These are phyloP conservation scores for Semicossyphus pulcher DNA, from an alignment of 2,113 vertebrate species.

Conservation along the genomic window DNA sequence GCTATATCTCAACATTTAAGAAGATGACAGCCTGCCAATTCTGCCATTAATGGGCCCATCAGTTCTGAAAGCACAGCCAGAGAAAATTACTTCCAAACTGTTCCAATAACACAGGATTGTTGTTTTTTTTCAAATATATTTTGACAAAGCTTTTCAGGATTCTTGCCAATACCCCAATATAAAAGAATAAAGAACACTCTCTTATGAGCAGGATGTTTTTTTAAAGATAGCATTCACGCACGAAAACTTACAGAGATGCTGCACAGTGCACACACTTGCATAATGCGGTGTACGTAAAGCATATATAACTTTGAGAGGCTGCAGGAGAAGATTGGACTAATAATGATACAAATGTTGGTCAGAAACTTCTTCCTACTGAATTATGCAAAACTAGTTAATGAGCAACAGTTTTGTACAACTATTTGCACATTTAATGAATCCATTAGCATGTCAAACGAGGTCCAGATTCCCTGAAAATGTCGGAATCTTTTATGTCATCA, in stretches of 20 bases:
- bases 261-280: constrained; percentile 17
- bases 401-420: constrained; percentile 32
- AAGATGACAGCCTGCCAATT: constrained; percentile 47
- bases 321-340: not conserved
- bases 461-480: constrained; percentile 38
- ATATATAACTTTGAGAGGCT: constrained; percentile 18
- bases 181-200: constrained; percentile 30
- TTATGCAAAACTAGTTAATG: constrained; percentile 41
- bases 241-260: constrained; percentile 19
- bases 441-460: constrained; percentile 52
- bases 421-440: constrained; percentile 50
- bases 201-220: constrained; percentile 20
- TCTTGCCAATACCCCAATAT: constrained; percentile 24
- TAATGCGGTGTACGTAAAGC: too few relatives aligned
- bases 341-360: constrained; percentile 15
- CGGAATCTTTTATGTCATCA: constrained; percentile 39
- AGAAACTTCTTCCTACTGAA: constrained; percentile 15
- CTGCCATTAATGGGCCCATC: constrained; percentile 42
- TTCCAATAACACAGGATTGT: constrained; percentile 21
- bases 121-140: constrained; percentile 7
- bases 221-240: not conserved
- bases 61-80: constrained; percentile 35
- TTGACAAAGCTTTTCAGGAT: constrained; percentile 17
- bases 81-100: constrained; percentile 19
- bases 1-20: constrained; percentile 26